Conservation (phyloP, 2,797 vertebrate species). For the Lerista edwardsae region DNA sequence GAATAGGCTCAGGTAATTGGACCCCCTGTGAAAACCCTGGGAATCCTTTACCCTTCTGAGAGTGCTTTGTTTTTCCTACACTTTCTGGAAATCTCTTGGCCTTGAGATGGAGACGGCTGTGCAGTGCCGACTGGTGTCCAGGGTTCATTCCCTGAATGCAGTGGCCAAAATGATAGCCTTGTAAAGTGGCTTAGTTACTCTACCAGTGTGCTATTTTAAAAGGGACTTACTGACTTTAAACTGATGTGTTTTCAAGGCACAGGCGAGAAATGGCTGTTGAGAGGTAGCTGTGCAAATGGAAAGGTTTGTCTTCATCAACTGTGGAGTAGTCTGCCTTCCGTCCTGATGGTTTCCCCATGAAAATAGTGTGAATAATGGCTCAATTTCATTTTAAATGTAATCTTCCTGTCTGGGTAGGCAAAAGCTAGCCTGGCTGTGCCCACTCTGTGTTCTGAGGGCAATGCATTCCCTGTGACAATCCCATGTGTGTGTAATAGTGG, state of each 20-base stretch:
- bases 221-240: background rate
- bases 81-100: constrained; percentile 56
- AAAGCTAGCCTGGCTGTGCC: background rate
- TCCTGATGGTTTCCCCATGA: background rate
- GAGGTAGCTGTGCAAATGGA: no score
- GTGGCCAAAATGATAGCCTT: background rate
- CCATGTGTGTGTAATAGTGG: background rate
- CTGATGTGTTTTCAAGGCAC: background rate
- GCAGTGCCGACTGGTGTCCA: constrained; percentile 75
- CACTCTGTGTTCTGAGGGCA: background rate
- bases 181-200: background rate
- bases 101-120: constrained; percentile 64
- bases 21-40: background rate
- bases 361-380: constrained; percentile 1
- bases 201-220: background rate
- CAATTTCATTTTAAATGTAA: background rate
- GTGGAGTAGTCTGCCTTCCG: background rate
- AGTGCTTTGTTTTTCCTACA: background rate
- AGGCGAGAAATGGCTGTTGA: background rate
- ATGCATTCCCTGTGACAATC: background rate
- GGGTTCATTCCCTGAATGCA: background rate
- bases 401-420: background rate
- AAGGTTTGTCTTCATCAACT: background rate
- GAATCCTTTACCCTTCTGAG: background rate
- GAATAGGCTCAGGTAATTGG: background rate